Percentiles rank a stretch among this genome's conserved stretches.
phyloP scores from a whole-genome alignment of 1,140 invertebrate species.

The Bombus picipes region DNA sequence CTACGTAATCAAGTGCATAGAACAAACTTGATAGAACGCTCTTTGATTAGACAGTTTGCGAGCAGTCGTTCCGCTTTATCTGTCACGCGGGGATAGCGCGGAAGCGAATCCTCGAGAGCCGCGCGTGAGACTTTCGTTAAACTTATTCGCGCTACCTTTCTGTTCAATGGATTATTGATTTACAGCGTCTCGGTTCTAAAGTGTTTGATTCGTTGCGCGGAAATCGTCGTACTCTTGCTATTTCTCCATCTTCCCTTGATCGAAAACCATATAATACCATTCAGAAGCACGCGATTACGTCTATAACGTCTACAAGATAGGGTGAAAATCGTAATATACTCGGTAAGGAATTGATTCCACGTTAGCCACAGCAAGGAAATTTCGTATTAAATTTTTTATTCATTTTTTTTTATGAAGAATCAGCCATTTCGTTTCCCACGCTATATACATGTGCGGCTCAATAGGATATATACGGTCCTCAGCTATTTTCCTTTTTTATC shows the following conservation, averaged over 20 bases:
- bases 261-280: too few species aligned
- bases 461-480: too few species aligned
- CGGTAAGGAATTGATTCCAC: background rate
- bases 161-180: constrained; percentile 48
- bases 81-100: constrained; percentile 17
- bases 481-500: background rate
- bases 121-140: constrained; percentile 7
- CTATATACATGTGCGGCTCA: too few species aligned
- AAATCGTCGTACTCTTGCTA: background rate
- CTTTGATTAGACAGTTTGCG: constrained; percentile 57
- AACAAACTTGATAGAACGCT: constrained; percentile 50
- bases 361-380: background rate
- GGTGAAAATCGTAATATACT: background rate
- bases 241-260: background rate
- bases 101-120: constrained; percentile 4
- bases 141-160: constrained; percentile 41
- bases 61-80: constrained; percentile 29
- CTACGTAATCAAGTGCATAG: constrained; percentile 59
- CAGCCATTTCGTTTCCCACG: background rate
- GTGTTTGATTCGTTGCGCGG: background rate
- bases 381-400: background rate
- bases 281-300: background rate
- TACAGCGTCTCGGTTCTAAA: background rate
- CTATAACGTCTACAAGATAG: background rate
- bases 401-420: background rate